phyloP scores from a whole-genome alignment of 53 echinoderm and acorn worm species.

The Pentamera pediparva region DNA sequence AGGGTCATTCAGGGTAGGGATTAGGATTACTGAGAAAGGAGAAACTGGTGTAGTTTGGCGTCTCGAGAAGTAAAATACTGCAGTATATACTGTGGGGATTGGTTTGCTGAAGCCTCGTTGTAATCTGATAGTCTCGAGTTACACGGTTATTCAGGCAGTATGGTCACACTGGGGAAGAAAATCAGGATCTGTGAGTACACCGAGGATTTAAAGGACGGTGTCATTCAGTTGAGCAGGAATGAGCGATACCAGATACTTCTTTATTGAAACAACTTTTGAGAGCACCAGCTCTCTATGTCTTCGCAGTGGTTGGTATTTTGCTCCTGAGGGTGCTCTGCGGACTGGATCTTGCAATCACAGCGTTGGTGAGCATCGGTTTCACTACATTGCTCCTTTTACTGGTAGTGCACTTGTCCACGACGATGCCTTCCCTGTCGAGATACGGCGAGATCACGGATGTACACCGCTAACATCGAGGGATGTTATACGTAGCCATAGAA shows the following conservation, averaged over 20 bases:
- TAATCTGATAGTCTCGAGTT: no score
- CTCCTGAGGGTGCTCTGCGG: background rate
- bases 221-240: background rate
- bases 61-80: no score
- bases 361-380: background rate
- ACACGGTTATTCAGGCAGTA: no score
- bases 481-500: slow-evolving; percentile 4
- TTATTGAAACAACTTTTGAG: background rate
- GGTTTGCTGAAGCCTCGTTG: no score
- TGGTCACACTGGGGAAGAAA: no score
- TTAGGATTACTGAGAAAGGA: no score
- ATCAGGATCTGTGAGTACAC: no score
- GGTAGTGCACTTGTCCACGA: background rate
- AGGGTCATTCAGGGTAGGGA: no score
- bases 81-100: no score
- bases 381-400: background rate
- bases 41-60: no score
- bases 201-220: background rate
- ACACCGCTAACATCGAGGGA: background rate
- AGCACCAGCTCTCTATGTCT: slow-evolving; percentile 1
- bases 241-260: background rate
- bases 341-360: background rate
- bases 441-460: slow-evolving; percentile 3
- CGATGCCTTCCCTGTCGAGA: background rate
- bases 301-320: background rate